Conservation (phyloP, 2,797 vertebrate species). For the Enteromius fasciolatus region DNA sequence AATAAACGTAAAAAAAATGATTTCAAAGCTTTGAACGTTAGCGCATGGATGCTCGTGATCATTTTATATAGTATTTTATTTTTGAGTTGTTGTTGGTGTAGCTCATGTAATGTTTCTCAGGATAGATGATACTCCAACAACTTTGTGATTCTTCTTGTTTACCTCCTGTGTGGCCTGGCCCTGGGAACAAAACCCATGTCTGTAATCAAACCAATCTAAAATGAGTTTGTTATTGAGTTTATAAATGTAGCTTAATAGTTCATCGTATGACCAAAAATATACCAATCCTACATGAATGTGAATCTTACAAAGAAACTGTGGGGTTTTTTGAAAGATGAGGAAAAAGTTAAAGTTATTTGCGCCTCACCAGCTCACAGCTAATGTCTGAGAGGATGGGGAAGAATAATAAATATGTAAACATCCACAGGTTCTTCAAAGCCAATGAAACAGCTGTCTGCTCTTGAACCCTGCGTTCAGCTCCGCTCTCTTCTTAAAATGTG, state of each 20-base stretch:
- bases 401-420: conserved; percentile 22
- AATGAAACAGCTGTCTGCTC: conserved; percentile 10
- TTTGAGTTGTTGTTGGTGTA: not conserved
- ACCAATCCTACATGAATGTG: not conserved
- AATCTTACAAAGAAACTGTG: not conserved
- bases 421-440: conserved; percentile 14
- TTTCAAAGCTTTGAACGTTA: not conserved
- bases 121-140: not conserved
- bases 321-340: not conserved
- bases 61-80: not conserved
- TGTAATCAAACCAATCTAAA: not conserved
- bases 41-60: not conserved
- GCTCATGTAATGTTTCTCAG: not conserved
- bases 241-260: too few relatives aligned
- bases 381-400: conserved; percentile 14
- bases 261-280: not conserved
- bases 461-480: not conserved
- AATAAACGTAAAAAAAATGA: not conserved
- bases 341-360: not conserved
- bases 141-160: not conserved
- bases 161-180: not conserved
- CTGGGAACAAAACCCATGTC: not conserved
- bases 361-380: not conserved
- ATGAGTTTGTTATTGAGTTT: not conserved
- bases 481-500: conserved; percentile 6